Percentiles rank a stretch among this genome's conserved stretches.
phyloP scores from a whole-genome alignment of 2,888 invertebrate species.

The Byasa hedistus region DNA sequence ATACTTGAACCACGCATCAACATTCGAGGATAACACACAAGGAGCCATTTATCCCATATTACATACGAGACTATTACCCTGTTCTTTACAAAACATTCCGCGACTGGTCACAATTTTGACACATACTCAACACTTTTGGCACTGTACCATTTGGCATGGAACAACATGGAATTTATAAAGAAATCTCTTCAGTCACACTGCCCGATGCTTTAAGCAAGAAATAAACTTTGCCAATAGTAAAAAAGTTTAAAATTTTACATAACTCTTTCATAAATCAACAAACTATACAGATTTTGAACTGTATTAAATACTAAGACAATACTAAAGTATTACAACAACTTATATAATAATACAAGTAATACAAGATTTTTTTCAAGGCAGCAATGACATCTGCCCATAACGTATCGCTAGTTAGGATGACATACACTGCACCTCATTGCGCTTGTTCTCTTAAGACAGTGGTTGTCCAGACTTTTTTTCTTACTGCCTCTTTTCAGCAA shows the following conservation, averaged over 20 bases:
- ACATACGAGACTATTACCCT: slow-evolving; percentile 6
- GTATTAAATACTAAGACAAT: neutral
- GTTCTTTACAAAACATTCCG: neutral
- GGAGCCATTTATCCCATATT: neutral
- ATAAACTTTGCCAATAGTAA: neutral
- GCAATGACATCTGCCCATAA: too few species aligned
- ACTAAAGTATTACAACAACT: too few species aligned
- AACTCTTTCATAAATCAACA: neutral
- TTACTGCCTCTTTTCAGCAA: too few species aligned
- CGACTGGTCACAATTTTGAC: neutral
- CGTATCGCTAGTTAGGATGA: too few species aligned
- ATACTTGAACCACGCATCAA: neutral
- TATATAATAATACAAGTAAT: too few species aligned
- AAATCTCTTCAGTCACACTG: slow-evolving; percentile 2
- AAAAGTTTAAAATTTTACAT: neutral
- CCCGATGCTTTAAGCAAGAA: neutral
- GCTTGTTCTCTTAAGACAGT: too few species aligned
- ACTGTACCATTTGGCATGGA: neutral
- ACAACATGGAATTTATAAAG: neutral
- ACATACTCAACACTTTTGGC: neutral
- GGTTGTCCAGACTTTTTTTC: too few species aligned
- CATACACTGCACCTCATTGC: too few species aligned
- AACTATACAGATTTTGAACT: neutral
- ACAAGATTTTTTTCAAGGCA: too few species aligned
- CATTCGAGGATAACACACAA: neutral